Evolutionary conservation across 2,888 invertebrate species (phyloP), one percentile per base, ranked within the genome.

Genomic region (Thelaira solivaga): DNA sequence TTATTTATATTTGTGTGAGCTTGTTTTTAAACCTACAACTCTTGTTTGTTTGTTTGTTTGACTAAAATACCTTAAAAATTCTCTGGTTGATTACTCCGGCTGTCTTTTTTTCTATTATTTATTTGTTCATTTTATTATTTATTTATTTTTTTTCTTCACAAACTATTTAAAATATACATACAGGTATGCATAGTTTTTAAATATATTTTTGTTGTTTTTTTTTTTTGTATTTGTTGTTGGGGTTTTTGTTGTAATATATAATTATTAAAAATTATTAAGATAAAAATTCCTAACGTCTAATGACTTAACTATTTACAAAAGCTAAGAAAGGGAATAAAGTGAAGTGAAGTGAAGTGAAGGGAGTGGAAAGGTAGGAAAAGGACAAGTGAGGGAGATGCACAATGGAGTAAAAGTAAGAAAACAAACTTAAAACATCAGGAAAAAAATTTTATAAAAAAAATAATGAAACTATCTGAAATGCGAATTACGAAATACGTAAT

Each of bases 251-350:
- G 82, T 81, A 81, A 82, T 67, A 65, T 65, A 57, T 51, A n/a
- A n/a, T n/a, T n/a, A 65, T 57, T 62, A 45, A 71, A 85, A 84
- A 86, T 84, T 85, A 84, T 86, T 86, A 87, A 85, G 84, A 84
- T 85, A 85, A 86, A 86, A 85, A 62, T 57, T 64, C 72, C 79
- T 81, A 80, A 26, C 22, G n/a, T 39, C 86, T 89, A 88, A 86
- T 88, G 87, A 88, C 89, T 88, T 89, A 88, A 88, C 85, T 88
- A 87, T 88, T 84, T 87, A 87, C 87, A 88, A 49, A 81, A 81
- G 67, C 7, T 24, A 18, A 34, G 13, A 51, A 34, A 20, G 31
- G 62, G 61, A n/a, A 11, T 43, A n/a, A 36, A 45, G 39, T 47
- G 20, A 39, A 24, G 29, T 22, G 22, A 13, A 34, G 16, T 31